Conservation (phyloP, 2,113 vertebrate genomes). For the Chascanopsetta lugubris region DNA sequence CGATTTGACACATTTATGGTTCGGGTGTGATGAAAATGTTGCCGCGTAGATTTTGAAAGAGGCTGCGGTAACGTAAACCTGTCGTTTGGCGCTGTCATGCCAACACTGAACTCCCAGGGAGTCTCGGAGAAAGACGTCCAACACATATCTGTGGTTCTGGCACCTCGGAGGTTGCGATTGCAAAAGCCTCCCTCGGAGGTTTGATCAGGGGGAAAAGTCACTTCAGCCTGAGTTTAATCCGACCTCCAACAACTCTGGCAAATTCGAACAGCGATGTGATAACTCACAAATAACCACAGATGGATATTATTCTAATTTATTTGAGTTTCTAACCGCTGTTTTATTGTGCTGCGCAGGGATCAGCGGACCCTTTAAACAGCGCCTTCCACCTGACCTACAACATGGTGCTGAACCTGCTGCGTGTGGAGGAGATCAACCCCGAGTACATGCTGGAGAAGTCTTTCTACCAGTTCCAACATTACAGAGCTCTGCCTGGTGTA, state of each 20-base stretch:
- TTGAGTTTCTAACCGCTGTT: background rate
- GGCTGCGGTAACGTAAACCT: slow-evolving; percentile 15
- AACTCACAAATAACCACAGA: background rate
- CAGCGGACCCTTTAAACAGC: slow-evolving; percentile 96
- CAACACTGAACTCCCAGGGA: background rate
- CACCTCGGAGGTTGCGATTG: background rate
- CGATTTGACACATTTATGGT: slow-evolving; percentile 28
- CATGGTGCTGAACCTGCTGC: slow-evolving; percentile 97
- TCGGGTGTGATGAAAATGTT: slow-evolving; percentile 21
- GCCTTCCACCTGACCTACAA: slow-evolving; percentile 99
- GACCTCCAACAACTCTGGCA: background rate
- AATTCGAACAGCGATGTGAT: background rate
- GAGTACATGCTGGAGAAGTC: slow-evolving; percentile 99
- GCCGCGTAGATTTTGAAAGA: slow-evolving; percentile 14
- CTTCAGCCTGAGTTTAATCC: slow-evolving; percentile 1
- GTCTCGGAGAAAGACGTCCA: slow-evolving; percentile 11
- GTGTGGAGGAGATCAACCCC: slow-evolving; percentile 98
- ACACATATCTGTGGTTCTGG: slow-evolving; percentile 13
- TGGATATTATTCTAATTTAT: background rate
- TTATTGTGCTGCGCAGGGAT: slow-evolving; percentile 75
- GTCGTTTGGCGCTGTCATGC: slow-evolving; percentile 14
- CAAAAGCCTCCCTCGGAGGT: slow-evolving; percentile 1
- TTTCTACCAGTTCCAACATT: slow-evolving; percentile 99
- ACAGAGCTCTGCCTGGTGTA: slow-evolving; percentile 95
- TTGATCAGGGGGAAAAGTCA: slow-evolving; percentile 8